These are phyloP conservation scores for Littorina saxatilis DNA, from an alignment of 1,140 invertebrate species.

Conservation along the genomic window DNA sequence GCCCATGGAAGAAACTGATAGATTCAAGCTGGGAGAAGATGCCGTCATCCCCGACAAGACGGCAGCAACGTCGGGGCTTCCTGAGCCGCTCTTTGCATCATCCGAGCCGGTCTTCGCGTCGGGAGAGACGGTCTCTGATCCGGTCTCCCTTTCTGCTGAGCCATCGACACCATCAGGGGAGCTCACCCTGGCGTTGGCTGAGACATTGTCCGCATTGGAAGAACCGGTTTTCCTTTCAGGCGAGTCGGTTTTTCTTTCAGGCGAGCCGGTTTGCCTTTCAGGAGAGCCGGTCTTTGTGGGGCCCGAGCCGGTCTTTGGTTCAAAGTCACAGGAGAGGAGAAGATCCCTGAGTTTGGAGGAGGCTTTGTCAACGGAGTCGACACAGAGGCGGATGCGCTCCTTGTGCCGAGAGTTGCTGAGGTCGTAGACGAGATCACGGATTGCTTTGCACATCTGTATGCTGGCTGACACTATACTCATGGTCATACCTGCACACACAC, in stretches of 20 bases:
- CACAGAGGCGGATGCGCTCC: constrained; percentile 57
- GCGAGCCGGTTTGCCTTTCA: not conserved
- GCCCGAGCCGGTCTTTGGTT: not conserved
- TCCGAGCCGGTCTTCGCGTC: not conserved
- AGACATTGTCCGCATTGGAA: no score
- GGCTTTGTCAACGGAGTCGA: constrained; percentile 56
- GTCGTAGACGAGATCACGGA: constrained; percentile 63
- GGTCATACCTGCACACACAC: constrained; percentile 57
- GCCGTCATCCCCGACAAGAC: not conserved
- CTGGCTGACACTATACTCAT: constrained; percentile 67
- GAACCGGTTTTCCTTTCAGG: no score
- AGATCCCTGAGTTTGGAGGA: constrained; percentile 55
- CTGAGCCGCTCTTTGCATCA: not conserved
- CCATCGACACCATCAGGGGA: no score
- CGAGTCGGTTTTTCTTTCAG: not conserved
- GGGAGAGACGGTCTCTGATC: not conserved
- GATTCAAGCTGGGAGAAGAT: not conserved
- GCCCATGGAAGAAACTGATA: not conserved
- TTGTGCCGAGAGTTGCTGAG: constrained; percentile 54
- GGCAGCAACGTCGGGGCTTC: not conserved
- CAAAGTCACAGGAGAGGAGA: constrained; percentile 49
- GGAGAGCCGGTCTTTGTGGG: not conserved
- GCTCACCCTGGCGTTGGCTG: no score
- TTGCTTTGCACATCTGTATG: constrained; percentile 63
- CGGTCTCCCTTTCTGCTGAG: not conserved